phyloP scores from a whole-genome alignment of 2,888 invertebrate species.

The Xanthia icteritia region DNA sequence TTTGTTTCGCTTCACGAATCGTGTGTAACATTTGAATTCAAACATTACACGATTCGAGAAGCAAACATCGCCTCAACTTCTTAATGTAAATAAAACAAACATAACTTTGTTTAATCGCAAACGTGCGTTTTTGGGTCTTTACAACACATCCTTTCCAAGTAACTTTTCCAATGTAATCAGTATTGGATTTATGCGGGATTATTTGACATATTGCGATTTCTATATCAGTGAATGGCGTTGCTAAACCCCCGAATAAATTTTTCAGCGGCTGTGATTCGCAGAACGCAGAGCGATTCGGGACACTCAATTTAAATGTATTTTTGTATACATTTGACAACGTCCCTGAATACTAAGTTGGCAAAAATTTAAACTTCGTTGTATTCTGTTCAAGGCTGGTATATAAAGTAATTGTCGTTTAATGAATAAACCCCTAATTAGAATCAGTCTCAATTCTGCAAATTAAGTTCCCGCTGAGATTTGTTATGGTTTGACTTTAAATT shows the following conservation, averaged over 20 bases:
- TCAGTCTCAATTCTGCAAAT: constrained; percentile 49
- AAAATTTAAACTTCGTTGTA: constrained; percentile 48
- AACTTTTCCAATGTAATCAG: constrained; percentile 42
- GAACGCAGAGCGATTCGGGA: constrained; percentile 39
- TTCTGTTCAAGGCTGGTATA: constrained; percentile 53
- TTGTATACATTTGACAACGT: constrained; percentile 51
- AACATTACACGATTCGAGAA: constrained; percentile 60
- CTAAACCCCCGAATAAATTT: constrained; percentile 41
- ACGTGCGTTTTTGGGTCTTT: constrained; percentile 61
- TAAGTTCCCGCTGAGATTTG: constrained; percentile 45
- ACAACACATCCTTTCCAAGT: constrained; percentile 15
- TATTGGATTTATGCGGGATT: constrained; percentile 28
- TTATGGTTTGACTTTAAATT: constrained; percentile 43
- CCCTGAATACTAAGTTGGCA: constrained; percentile 60
- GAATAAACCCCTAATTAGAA: constrained; percentile 60
- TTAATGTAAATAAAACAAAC: constrained; percentile 62
- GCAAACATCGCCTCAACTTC: constrained; percentile 59
- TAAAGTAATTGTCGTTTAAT: constrained; percentile 59
- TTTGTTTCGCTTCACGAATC: constrained; percentile 57
- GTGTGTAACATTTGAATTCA: constrained; percentile 60
- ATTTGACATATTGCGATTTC: constrained; percentile 44
- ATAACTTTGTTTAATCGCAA: constrained; percentile 60
- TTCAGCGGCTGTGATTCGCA: constrained; percentile 42
- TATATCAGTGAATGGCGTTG: constrained; percentile 35
- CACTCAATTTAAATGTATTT: constrained; percentile 63